Base-by-base conservation (phyloP, 2,797 vertebrate genomes). In the Anniella stebbinsi region DNA sequence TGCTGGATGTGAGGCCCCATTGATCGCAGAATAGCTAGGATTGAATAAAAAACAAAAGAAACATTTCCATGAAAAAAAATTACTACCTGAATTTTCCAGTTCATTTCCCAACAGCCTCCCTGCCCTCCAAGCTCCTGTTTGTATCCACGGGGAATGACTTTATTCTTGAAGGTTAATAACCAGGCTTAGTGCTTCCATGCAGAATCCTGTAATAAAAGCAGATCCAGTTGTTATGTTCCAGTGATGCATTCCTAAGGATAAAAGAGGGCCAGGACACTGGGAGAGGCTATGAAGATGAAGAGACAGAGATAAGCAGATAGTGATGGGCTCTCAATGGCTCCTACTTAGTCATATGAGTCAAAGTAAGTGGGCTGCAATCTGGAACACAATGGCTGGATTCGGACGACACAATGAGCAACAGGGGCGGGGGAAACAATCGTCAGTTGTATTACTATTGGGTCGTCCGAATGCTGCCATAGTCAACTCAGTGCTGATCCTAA, bases 11-110 rank as follows among this genome's bases (percentile, higher is more conserved):
- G 48, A 73, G 88, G 67, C 4, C 2, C 15, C 1, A 75, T 18
- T 70, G 30, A 15, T 91, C 81, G 83, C n/a, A 88, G 33, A 75
- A 48, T n/a, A 80, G 13, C 5, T 83, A 90, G 60, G 30, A 12
- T 45, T 41, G 25, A 41, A 21, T 1, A 2, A 30, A 57, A 54
- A 57, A 70, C 2, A 45, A 69, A 30, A 36, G 13, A 54, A 70
- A 30, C 23, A 57, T 75, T 15, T 41, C 10, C 10, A 17, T 7
- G 2, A 45, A 38, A 77, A 18, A 66, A 45, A 87, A 4, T 76
- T 11, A 18, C 1, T 33, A 60, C 13, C 15, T 41, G 73, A 41
- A 45, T 48, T 66, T 78, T 77, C 36, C 13, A 66, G 30, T 88
- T 89, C 57, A 28, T 77, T 89, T 88, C 38, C 23, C 6, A n/a